Conservation (phyloP, 2,888 invertebrate species). For the Cheilosia scutellata region DNA sequence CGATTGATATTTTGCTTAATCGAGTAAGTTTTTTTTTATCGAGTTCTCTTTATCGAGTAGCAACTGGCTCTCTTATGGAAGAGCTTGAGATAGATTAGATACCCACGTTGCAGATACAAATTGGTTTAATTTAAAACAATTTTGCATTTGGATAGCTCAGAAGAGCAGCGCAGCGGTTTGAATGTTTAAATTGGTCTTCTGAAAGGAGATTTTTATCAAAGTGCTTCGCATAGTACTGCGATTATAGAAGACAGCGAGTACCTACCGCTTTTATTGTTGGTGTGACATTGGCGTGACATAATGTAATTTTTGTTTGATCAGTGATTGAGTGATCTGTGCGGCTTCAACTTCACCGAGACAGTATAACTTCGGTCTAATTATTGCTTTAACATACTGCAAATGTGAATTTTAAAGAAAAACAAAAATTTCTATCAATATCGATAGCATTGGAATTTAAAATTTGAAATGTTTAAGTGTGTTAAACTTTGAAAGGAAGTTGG, state of each 20-base stretch:
- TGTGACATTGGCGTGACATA: not conserved
- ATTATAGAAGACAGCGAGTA: not conserved
- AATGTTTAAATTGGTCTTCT: constrained; percentile 38
- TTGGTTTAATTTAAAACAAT: not conserved
- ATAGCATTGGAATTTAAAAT: not conserved
- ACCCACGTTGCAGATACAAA: constrained; percentile 30
- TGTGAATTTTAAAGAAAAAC: no score
- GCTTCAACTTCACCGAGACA: constrained; percentile 13
- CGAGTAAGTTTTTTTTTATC: constrained; percentile 81
- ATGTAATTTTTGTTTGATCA: not conserved
- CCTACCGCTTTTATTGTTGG: not conserved
- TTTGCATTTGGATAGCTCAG: constrained; percentile 7
- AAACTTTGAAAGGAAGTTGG: not conserved
- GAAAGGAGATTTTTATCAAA: not conserved
- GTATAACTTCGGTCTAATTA: not conserved
- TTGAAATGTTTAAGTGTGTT: not conserved
- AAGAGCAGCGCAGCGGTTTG: constrained; percentile 31
- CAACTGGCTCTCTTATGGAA: constrained; percentile 27
- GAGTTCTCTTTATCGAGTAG: constrained; percentile 41
- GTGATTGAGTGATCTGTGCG: constrained; percentile 22
- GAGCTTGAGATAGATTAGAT: not conserved
- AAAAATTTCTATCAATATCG: not conserved
- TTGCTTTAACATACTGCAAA: not conserved
- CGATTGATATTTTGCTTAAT: constrained; percentile 82
- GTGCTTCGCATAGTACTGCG: constrained; percentile 25